A percentile compares a stretch with the other conserved stretches of the same genome.
Conservation (phyloP, 2,888 invertebrate species). For the Lochmaea capreae region DNA sequence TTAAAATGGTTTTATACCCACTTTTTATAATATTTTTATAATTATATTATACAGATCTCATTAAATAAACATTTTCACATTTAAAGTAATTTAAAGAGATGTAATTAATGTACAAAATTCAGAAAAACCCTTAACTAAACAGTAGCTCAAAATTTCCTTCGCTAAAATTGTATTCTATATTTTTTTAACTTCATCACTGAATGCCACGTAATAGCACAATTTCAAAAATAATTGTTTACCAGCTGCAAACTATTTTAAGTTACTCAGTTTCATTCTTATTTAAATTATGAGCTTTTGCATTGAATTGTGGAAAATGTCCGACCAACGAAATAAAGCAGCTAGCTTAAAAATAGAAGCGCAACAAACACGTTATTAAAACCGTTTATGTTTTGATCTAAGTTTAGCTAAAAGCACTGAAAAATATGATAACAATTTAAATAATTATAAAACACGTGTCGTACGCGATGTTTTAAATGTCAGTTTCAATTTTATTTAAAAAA, state of each 20-base stretch:
- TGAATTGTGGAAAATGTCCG: background rate
- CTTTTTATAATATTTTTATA: too few relatives aligned
- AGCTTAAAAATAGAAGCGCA: background rate
- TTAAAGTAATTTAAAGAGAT: too few relatives aligned
- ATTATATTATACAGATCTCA: too few relatives aligned
- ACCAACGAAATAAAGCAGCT: constrained; percentile 1
- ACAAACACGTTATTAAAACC: constrained; percentile 2
- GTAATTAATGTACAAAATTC: too few relatives aligned
- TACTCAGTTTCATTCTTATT: background rate
- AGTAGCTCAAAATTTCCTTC: background rate
- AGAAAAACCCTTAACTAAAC: background rate
- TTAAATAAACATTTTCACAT: too few relatives aligned
- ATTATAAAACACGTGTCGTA: background rate
- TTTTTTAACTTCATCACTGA: background rate
- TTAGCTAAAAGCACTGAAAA: background rate
- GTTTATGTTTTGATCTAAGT: background rate
- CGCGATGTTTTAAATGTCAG: background rate
- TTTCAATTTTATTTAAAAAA: too few relatives aligned
- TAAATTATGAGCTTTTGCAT: constrained; percentile 8
- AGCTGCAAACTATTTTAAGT: constrained; percentile 17
- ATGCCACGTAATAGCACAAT: background rate
- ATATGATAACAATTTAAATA: background rate
- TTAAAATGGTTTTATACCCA: too few relatives aligned
- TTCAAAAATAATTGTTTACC: constrained; percentile 19
- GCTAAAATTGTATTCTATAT: background rate